These are phyloP conservation scores for Otus sunia DNA, from an alignment of 2,113 vertebrate species.

Conservation along the genomic window DNA sequence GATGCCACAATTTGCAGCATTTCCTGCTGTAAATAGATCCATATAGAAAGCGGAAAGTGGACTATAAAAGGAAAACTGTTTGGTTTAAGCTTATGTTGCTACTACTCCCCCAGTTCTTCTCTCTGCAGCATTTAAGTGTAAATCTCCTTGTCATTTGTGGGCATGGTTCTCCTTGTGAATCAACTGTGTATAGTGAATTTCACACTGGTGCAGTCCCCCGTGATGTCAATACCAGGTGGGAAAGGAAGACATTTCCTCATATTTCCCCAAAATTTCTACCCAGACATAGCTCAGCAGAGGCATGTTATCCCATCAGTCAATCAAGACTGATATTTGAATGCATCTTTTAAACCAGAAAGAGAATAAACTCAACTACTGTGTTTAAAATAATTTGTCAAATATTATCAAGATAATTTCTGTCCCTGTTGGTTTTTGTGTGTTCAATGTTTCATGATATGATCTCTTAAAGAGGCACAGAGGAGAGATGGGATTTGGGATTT, in stretches of 20 bases:
- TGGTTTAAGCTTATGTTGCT: slow-evolving; percentile 14
- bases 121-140: background rate
- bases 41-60: slow-evolving; percentile 50
- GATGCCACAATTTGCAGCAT: background rate
- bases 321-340: background rate
- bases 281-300: background rate
- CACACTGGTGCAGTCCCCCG: background rate
- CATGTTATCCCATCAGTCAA: background rate
- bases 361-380: background rate
- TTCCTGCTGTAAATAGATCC: slow-evolving; percentile 30
- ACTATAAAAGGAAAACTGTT: slow-evolving; percentile 42
- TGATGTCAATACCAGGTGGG: background rate
- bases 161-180: background rate
- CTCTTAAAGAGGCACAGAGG: background rate
- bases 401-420: background rate
- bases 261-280: background rate
- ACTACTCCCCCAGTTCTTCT: slow-evolving; percentile 46
- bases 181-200: background rate
- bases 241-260: background rate
- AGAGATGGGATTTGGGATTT: background rate
- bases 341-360: background rate
- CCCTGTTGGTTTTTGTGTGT: background rate
- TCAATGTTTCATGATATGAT: background rate
- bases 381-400: background rate
- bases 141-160: slow-evolving; percentile 14